Evolutionary conservation across 2,888 invertebrate genomes (phyloP).

Genomic region (Drosophila prolongata): DNA sequence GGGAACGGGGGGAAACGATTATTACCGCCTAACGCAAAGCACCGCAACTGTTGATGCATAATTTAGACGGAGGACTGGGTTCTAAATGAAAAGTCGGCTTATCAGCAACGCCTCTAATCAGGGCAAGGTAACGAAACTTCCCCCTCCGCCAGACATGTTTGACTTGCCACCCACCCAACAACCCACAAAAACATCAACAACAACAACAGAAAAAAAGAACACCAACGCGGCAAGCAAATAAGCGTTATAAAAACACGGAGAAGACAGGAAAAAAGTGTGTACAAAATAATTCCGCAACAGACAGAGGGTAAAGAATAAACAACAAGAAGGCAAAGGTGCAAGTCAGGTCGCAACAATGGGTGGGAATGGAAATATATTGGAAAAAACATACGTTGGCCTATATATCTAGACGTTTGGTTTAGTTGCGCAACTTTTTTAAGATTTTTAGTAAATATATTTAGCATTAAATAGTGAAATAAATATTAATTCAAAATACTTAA

Average conservation of each 20-base stretch:
- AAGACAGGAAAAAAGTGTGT: constrained; percentile 59
- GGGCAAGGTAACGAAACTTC: constrained; percentile 37
- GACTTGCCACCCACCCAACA: constrained; percentile 43
- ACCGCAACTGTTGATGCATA: constrained; percentile 57
- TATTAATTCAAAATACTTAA: no score
- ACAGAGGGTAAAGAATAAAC: constrained; percentile 66
- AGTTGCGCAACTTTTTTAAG: no score
- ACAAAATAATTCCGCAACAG: constrained; percentile 69
- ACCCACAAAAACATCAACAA: constrained; percentile 27
- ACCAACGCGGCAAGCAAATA: constrained; percentile 46
- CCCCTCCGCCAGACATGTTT: constrained; percentile 45
- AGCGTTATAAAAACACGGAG: constrained; percentile 50
- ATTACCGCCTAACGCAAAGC: constrained; percentile 58
- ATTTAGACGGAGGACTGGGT: constrained; percentile 45
- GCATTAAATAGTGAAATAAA: neutral
- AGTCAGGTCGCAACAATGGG: constrained; percentile 29
- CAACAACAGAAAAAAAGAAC: constrained; percentile 8
- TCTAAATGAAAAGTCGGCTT: constrained; percentile 49
- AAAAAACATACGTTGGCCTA: no score
- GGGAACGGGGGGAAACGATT: constrained; percentile 40
- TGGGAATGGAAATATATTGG: neutral
- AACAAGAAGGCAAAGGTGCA: constrained; percentile 46
- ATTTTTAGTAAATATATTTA: no score
- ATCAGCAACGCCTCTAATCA: constrained; percentile 68
- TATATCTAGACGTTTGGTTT: no score